Evolutionary conservation across 2,888 invertebrate genomes (phyloP), one percentile per base, ranked within the genome.

Genomic region (Onchidella celtica): DNA sequence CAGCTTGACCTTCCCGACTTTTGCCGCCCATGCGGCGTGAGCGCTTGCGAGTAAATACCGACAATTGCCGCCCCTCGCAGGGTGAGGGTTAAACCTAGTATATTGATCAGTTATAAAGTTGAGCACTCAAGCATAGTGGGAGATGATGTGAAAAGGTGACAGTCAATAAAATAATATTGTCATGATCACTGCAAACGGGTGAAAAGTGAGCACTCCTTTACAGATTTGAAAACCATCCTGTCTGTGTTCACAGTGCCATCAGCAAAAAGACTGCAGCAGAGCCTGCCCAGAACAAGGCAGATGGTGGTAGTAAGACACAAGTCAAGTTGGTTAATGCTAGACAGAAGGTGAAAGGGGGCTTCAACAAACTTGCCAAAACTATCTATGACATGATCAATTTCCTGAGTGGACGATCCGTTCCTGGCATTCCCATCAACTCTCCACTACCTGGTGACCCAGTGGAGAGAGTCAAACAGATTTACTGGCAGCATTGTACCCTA

Each of bases 401-500:
- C 85, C 89, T 93, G 79, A 88, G 89, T 82, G 93, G 93, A 4
- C 85, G 90, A 6, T 81, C 89, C 11, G 88, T 92, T 4, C 93
- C 93, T 1, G 93, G 93, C 4, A 92, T 93, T 57, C 92, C 93
- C 4, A 82, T 90, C 69, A 92, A 91, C 85, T 87, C 89, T 36
- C 88, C 92, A 9, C 86, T 93, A 55, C 93, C 93, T 0, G 66
- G 87, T 9, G 90, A 93, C 83, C 89, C 90, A 2, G 85, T 89
- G 57, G 93, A 93, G 83, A 86, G 92, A 32, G 92, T 92, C 38
- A 92, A 91, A 79, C 93, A 93, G 86, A 89, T 93, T 69, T 90
- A 92, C 88, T 93, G 92, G 92, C 93, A 93, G 79, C 93, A 93
- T 82, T 87, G 89, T 69, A 92, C 93, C n/a, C 88, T 93, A n/a